These are phyloP conservation scores for Phyllotis vaccarum DNA, from an alignment of 2,797 vertebrate genomes.

Conservation along the genomic window DNA sequence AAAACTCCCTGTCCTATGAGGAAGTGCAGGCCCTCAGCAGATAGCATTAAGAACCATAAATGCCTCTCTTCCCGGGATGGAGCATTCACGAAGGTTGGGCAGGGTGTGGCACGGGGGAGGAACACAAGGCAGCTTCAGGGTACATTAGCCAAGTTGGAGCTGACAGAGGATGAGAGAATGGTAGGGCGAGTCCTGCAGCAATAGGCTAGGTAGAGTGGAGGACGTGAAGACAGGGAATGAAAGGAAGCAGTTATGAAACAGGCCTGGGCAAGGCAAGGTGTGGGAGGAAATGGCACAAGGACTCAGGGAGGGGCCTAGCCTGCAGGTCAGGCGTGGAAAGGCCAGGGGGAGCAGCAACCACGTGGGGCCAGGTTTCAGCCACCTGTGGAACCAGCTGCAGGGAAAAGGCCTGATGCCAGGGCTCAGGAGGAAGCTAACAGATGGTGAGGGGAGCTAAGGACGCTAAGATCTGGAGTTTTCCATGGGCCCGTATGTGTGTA, in stretches of 20 bases:
- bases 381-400: neutral
- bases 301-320: conserved; percentile 64
- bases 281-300: conserved; percentile 66
- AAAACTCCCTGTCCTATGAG: neutral
- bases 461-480: neutral
- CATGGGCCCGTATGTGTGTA: neutral
- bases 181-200: neutral
- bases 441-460: neutral
- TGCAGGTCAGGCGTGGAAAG: conserved; percentile 33
- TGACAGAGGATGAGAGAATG: neutral
- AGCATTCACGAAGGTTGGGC: neutral
- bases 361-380: neutral
- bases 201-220: neutral
- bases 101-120: neutral
- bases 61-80: neutral
- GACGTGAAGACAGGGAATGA: conserved; percentile 56
- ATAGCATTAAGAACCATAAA: neutral
- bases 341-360: neutral
- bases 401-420: neutral
- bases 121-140: neutral
- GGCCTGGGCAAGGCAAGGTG: conserved; percentile 67
- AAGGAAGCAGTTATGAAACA: conserved; percentile 72
- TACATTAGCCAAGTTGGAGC: neutral
- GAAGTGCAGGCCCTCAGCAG: neutral
- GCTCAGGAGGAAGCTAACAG: neutral